Conservation (phyloP, 2,888 invertebrate genomes). For the Lepidocyrtoides sp. region DNA sequence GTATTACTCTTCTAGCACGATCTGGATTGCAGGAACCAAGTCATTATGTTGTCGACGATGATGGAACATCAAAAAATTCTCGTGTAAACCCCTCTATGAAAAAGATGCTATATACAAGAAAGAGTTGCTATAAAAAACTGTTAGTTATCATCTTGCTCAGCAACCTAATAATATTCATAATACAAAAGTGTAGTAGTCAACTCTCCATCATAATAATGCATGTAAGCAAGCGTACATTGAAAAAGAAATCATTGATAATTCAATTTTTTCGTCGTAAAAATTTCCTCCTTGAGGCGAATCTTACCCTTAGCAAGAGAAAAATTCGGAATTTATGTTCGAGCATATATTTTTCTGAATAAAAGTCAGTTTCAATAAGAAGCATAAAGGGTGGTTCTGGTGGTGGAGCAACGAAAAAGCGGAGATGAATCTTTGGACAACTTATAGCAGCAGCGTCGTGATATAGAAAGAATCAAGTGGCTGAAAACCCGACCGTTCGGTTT, state of each 20-base stretch:
- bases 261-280: constrained; percentile 65
- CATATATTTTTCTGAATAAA: neutral
- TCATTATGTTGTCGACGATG: constrained; percentile 46
- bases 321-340: neutral
- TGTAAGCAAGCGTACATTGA: constrained; percentile 20
- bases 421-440: neutral
- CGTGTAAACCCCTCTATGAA: too few species aligned
- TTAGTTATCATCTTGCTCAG: too few species aligned
- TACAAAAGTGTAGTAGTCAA: neutral
- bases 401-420: neutral
- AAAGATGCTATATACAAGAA: too few species aligned
- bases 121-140: too few species aligned
- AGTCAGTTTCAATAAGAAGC: constrained; percentile 12
- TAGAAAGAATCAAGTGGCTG: constrained; percentile 33
- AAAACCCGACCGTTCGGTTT: constrained; percentile 45
- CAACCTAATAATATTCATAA: constrained; percentile 22
- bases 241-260: constrained; percentile 73
- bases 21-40: neutral
- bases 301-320: constrained; percentile 18
- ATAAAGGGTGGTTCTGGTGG: constrained; percentile 17
- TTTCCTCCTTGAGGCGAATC: constrained; percentile 61
- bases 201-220: neutral
- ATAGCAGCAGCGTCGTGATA: neutral
- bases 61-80: constrained; percentile 37
- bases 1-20: neutral